Percentiles rank a stretch among this genome's conserved stretches.
Conservation (phyloP, 30 jellyfish, hydroid and myxozoan species). For the Hydra vulgaris region DNA sequence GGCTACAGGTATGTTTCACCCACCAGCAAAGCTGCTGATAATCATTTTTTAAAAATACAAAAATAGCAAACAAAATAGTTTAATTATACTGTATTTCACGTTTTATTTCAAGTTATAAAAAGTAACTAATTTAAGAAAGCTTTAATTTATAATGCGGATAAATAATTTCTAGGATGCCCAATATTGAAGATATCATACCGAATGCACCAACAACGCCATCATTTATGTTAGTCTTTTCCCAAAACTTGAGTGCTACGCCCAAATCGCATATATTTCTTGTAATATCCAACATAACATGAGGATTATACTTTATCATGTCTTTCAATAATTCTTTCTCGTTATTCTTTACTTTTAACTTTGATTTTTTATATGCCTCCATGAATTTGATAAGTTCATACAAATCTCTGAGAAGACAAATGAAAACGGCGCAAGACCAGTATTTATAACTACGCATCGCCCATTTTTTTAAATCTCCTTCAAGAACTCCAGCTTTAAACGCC, state of each 20-base stretch:
- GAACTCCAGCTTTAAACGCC: slow-evolving; percentile 73
- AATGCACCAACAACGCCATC: slow-evolving; percentile 63
- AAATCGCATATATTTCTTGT: slow-evolving; percentile 51
- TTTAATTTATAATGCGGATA: slow-evolving; percentile 53
- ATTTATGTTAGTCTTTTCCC: slow-evolving; percentile 50
- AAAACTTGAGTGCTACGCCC: slow-evolving; percentile 44
- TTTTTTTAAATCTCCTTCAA: slow-evolving; percentile 52
- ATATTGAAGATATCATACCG: slow-evolving; percentile 62
- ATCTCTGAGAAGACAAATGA: slow-evolving; percentile 55
- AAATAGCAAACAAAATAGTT: too few species aligned
- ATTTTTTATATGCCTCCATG: slow-evolving; percentile 17
- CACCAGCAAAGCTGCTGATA: too few species aligned
- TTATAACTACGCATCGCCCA: slow-evolving; percentile 58
- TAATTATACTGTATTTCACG: too few species aligned
- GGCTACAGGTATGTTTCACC: too few species aligned
- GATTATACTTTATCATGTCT: slow-evolving; percentile 34
- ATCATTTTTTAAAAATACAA: too few species aligned
- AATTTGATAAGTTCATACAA: slow-evolving; percentile 50
- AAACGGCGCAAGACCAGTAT: slow-evolving; percentile 77
- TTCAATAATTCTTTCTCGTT: slow-evolving; percentile 22
- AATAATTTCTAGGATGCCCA: slow-evolving; percentile 49
- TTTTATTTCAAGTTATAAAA: too few species aligned
- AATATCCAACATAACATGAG: slow-evolving; percentile 54
- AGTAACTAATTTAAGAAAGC: neutral
- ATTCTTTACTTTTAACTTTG: slow-evolving; percentile 34